Conservation (phyloP, 2,797 vertebrate genomes). For the Thunnus albacares region DNA sequence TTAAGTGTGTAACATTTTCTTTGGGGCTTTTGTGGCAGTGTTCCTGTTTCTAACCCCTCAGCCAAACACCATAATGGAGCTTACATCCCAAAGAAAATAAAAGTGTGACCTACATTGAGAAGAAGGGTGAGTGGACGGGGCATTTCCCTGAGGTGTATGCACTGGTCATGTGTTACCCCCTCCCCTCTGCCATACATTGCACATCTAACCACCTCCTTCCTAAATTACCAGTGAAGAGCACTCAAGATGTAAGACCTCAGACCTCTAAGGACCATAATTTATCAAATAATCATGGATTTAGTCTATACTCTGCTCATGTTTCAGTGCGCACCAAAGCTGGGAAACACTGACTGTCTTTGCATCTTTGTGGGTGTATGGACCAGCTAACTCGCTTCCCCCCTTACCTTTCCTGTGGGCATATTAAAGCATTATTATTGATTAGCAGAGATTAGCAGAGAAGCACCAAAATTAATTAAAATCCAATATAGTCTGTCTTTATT, state of each 20-base stretch:
- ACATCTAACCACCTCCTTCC: constrained; percentile 15
- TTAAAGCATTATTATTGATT: neutral
- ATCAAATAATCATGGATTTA: constrained; percentile 59
- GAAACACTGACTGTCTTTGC: neutral
- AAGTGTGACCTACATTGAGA: constrained; percentile 49
- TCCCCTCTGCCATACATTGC: constrained; percentile 9
- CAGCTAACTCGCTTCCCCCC: neutral
- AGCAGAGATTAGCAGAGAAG: constrained; percentile 4
- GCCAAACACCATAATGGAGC: constrained; percentile 40
- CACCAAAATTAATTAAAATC: neutral
- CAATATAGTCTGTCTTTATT: neutral
- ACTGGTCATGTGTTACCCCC: neutral
- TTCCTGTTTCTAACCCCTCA: constrained; percentile 21
- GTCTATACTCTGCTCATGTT: constrained; percentile 18
- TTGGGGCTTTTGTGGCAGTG: constrained; percentile 28
- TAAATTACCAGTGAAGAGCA: constrained; percentile 43
- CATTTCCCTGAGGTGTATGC: constrained; percentile 30
- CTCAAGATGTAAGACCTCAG: constrained; percentile 37
- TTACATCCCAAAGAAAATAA: constrained; percentile 38
- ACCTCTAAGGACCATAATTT: constrained; percentile 22
- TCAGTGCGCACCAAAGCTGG: constrained; percentile 16
- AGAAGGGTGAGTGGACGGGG: neutral
- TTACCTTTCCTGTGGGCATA: neutral
- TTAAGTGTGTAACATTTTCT: constrained; percentile 3
- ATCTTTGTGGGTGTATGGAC: constrained; percentile 1